Base-by-base conservation (phyloP, 2,113 vertebrate species). In the Pituophis catenifer region DNA sequence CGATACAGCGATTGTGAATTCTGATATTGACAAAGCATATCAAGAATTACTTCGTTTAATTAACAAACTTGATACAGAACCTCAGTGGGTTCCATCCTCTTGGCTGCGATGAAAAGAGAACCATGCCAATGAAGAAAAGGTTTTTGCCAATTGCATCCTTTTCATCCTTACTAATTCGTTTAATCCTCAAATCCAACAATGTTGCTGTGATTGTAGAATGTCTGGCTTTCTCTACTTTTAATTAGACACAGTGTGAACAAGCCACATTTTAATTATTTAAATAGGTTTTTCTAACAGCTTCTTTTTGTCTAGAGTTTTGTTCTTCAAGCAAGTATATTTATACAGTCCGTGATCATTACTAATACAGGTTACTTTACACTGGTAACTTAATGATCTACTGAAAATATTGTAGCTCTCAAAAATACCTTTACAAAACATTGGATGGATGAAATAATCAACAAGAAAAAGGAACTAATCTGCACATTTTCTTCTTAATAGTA, bases 31-130 rank as follows among this genome's bases (percentile, higher is more conserved):
- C 91, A 99, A 98, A 96, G 98, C 98, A 0, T 98, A 98, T 97
- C 98, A 98, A 58, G 99, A 99, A 96, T 97, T 99, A 91, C 97
- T 98, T 93, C 97, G 98, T 58, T 96, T 99, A 96, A 99, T 99
- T 95, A 98, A 99, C 94, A 99, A 98, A 97, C 98, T 99, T 86
- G 99, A 99, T 97, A 99, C 98, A 6, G 99, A 99, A 96, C 99
- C 99, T n/a, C 99, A 99, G 97, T 99, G 99, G 99, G 99, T 99
- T 81, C 99, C 99, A 44, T 99, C 98, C 15, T 98, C 98, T 90
- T 99, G 99, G 99, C 97, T 99, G 90, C 98, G 98, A 95, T 98
- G 97, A 98, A 96, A 90, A 90, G 93, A 95, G 59, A 38, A 62
- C 89, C 33, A 0, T 91, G 95, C 70, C 90, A 62, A 89, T 94